Base-by-base conservation (phyloP, 2,888 invertebrate genomes). In the Diabrotica balteata region DNA sequence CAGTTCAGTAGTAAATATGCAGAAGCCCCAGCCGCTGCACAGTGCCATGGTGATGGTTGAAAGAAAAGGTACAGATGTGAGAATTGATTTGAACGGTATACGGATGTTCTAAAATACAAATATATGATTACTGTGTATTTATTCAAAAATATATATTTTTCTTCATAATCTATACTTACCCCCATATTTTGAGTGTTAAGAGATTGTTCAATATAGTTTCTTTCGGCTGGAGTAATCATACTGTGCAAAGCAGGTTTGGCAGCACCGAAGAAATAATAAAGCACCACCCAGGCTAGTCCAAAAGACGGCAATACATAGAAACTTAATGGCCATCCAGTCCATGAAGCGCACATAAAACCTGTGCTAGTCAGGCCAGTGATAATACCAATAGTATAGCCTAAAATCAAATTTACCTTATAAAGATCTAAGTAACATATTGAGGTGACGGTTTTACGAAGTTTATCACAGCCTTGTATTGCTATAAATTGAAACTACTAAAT, bases 261-360 rank as follows among this genome's bases (percentile, higher is more conserved):
- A 8, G 52, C 52, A 9, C 61, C 61, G 45, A 17, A 52, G 0
- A 52, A 45, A 42, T 44, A 52, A 53, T 52, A 61, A 0, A 61
- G 7, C 42, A 52, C 10, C 8, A 46, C 17, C 46, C 44, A 52
- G 9, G 52, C 10, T 6, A 61, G 22, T 8, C 52, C 52, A 3
- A 51, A 7, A 10, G 52, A n/a, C 4, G 52, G 52, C 7, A 61
- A 45, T 44, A 61, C n/a, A 61, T 61, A 61, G 46, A 61, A 61
- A 10, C 11, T 52, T 22, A 61, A 52, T 8, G 61, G 61, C 61
- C 61, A 61, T 8, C 61, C 61, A 9, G 2, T 8, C 52, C 52
- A 61, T 9, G 61, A 61, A 4, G 61, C 52, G 52, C 52, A 52
- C n/a, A 61, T 61, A 9, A 45, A 61, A 22, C 61, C 61, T 45